Evolutionary conservation across 2,797 vertebrate species (phyloP).

Genomic region (Dryobates pubescens): DNA sequence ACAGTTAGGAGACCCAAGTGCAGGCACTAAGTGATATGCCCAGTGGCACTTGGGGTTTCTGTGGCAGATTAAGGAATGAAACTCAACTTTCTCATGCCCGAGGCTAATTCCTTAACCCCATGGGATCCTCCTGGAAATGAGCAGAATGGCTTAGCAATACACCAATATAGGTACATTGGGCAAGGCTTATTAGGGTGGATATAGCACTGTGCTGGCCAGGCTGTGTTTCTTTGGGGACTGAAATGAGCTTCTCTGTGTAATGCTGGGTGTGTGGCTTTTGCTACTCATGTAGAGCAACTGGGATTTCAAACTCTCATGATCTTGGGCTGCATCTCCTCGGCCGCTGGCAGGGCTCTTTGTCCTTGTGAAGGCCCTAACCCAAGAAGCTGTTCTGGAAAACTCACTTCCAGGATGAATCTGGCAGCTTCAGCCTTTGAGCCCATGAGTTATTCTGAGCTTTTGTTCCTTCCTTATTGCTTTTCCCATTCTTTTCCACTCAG

Average conservation of each 20-base stretch:
- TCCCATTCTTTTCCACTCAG: background rate
- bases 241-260: background rate
- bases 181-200: background rate
- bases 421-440: background rate
- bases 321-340: background rate
- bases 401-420: background rate
- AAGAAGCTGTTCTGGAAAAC: background rate
- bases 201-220: background rate
- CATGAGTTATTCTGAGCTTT: background rate
- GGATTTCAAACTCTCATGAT: background rate
- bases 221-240: background rate
- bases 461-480: background rate
- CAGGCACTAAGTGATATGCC: conserved; percentile 48
- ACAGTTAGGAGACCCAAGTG: conserved; percentile 47
- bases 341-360: background rate
- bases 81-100: conserved; percentile 49
- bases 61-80: conserved; percentile 61
- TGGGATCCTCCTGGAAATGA: conserved; percentile 50
- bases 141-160: conserved; percentile 16
- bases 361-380: background rate
- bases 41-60: conserved; percentile 60
- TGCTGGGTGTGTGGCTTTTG: background rate
- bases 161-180: background rate
- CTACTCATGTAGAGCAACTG: background rate
- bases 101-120: conserved; percentile 40